These are phyloP conservation scores for Drosophila eohydei DNA, from an alignment of 2,888 invertebrate species.

Conservation along the genomic window DNA sequence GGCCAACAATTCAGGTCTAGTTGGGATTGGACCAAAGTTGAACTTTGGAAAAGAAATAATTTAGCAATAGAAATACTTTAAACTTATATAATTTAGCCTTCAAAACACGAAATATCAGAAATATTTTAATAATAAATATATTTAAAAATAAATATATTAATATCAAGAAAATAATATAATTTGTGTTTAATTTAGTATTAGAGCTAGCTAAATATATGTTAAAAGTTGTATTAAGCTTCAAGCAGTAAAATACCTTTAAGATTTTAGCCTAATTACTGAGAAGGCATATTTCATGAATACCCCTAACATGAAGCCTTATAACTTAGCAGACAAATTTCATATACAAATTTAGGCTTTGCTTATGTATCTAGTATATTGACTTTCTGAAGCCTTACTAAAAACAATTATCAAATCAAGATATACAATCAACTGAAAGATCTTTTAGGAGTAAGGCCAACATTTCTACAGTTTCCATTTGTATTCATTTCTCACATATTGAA, in stretches of 20 bases:
- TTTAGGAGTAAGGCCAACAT: too few species aligned
- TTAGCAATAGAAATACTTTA: not conserved
- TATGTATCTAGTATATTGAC: not conserved
- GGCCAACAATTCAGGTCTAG: not conserved
- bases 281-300: not conserved
- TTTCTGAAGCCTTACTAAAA: not conserved
- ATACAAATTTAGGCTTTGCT: not conserved
- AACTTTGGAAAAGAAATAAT: not conserved
- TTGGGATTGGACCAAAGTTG: not conserved
- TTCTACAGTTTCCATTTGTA: too few species aligned
- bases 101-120: not conserved
- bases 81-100: too few species aligned
- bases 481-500: too few species aligned
- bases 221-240: not conserved
- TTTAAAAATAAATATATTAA: not conserved
- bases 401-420: too few species aligned
- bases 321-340: not conserved
- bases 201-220: too few species aligned
- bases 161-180: not conserved
- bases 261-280: not conserved
- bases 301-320: not conserved
- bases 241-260: not conserved
- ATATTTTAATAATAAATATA: not conserved
- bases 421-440: too few species aligned
- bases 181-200: not conserved